A percentile compares a stretch with the other conserved stretches of the same genome.
phyloP scores from a whole-genome alignment of 2,113 vertebrate species.

The Lamprologus speciosus region DNA sequence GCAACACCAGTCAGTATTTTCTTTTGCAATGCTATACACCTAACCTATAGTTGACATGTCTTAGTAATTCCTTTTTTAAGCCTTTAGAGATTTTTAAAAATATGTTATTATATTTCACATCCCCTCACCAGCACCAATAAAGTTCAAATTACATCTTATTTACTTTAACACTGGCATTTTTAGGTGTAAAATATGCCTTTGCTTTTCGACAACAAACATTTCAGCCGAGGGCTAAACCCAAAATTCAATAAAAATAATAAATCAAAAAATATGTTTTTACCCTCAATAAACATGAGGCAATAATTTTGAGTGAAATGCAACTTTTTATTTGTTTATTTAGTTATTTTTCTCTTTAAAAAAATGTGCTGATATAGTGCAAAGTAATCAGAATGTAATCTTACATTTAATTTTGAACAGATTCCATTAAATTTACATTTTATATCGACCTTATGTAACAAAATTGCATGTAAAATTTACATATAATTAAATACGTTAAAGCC shows the following conservation, averaged over 20 bases:
- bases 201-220: neutral
- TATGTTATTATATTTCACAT: neutral
- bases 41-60: neutral
- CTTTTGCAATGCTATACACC: neutral
- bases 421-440: neutral
- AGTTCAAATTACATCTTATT: neutral
- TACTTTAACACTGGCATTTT: neutral
- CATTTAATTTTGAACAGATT: neutral
- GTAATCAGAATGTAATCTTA: neutral
- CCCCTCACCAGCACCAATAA: neutral
- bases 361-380: neutral
- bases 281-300: neutral
- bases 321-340: neutral
- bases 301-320: neutral
- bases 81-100: neutral
- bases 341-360: neutral
- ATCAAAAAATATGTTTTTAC: neutral
- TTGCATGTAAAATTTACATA: neutral
- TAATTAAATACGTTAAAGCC: neutral
- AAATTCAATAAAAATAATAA: neutral
- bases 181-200: neutral
- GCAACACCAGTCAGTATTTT: neutral
- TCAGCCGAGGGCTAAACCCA: neutral
- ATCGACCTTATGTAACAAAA: neutral
- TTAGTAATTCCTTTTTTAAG: neutral